Percentiles rank a stretch among this genome's conserved stretches.
These are phyloP conservation scores for Lingula anatina DNA, from an alignment of 2,888 invertebrate species.

Conservation along the genomic window DNA sequence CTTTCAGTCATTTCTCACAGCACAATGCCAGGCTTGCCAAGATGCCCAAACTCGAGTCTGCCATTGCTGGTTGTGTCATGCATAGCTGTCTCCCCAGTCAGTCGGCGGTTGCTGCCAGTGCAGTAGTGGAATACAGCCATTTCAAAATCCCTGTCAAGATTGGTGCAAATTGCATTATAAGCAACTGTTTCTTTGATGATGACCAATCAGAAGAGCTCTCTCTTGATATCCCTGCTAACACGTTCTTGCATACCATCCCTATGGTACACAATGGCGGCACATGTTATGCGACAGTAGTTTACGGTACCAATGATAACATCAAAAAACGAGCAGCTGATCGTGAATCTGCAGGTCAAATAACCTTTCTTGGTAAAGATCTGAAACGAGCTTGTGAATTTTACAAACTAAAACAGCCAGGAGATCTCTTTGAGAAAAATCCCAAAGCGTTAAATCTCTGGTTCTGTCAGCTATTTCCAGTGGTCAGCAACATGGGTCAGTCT, in stretches of 20 bases:
- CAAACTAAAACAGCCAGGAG: slow-evolving; percentile 1
- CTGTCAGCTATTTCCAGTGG: slow-evolving; percentile 32
- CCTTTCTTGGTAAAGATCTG: slow-evolving; percentile 22
- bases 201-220: slow-evolving; percentile 1
- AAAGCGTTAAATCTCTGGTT: slow-evolving; percentile 28
- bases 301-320: slow-evolving; percentile 38
- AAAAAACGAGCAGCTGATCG: slow-evolving; percentile 24
- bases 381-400: slow-evolving; percentile 9
- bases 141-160: slow-evolving; percentile 37
- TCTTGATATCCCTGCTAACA: slow-evolving; percentile 24
- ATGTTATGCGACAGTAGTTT: slow-evolving; percentile 39
- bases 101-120: slow-evolving; percentile 19
- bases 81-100: slow-evolving; percentile 30
- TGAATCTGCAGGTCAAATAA: slow-evolving; percentile 16
- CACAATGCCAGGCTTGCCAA: background rate
- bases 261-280: slow-evolving; percentile 16
- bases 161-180: slow-evolving; percentile 42
- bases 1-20: slow-evolving; percentile 22
- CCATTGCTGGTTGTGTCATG: slow-evolving; percentile 42
- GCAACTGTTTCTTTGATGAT: slow-evolving; percentile 38
- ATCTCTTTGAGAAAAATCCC: slow-evolving; percentile 1
- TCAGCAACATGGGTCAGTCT: slow-evolving; percentile 27
- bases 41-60: background rate
- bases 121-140: slow-evolving; percentile 50
- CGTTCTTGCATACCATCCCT: slow-evolving; percentile 45